A percentile compares a stretch with the other conserved stretches of the same genome.
Conservation (phyloP, 2,113 vertebrate genomes). For the Caretta caretta region DNA sequence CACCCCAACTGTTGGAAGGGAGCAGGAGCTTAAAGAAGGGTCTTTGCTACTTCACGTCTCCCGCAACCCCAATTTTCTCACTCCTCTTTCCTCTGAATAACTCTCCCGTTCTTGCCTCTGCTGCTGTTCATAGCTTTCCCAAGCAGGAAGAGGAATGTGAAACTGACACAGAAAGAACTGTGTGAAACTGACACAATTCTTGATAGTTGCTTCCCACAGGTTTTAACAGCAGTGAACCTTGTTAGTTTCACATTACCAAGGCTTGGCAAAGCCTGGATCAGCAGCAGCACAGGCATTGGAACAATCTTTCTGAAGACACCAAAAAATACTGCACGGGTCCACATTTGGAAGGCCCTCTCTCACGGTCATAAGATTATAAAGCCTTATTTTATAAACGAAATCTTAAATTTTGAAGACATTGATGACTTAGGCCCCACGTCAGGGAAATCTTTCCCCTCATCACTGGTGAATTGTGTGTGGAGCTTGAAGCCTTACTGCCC, state of each 20-base stretch:
- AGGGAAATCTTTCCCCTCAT: accelerated
- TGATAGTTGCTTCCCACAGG: neutral
- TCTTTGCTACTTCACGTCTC: neutral
- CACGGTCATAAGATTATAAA: neutral
- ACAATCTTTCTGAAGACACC: neutral
- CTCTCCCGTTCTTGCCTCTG: neutral
- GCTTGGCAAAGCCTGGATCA: neutral
- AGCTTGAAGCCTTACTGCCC: neutral
- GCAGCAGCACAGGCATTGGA: neutral
- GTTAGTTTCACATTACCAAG: neutral
- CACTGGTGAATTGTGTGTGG: neutral
- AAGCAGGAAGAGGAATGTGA: conserved; percentile 23
- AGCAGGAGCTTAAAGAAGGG: neutral
- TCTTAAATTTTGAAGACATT: neutral
- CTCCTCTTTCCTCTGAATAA: neutral
- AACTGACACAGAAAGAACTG: neutral
- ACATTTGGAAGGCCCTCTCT: neutral
- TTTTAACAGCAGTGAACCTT: neutral
- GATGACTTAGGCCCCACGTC: neutral
- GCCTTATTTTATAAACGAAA: neutral
- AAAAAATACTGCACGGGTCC: neutral
- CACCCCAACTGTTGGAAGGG: neutral
- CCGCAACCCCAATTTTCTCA: neutral
- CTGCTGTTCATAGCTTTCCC: neutral
- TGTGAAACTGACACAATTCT: conserved; percentile 31